phyloP scores from a whole-genome alignment of 1,140 invertebrate species.

The Drosophila subobscura region DNA sequence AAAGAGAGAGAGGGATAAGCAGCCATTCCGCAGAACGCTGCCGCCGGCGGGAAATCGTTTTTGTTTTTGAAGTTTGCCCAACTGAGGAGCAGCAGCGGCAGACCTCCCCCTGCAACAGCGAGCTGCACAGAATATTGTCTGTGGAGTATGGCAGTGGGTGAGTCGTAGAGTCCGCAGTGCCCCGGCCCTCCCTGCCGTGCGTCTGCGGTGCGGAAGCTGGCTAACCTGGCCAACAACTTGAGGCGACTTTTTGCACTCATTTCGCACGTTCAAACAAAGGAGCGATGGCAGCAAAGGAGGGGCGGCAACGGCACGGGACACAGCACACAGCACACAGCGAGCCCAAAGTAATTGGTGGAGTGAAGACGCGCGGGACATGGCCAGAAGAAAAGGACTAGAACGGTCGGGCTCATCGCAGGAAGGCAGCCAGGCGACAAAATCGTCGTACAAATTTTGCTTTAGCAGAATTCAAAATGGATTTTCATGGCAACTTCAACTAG shows the following conservation, averaged over 20 bases:
- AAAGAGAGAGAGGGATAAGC: constrained; percentile 4
- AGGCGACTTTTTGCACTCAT: constrained; percentile 78
- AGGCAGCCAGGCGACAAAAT: constrained; percentile 5
- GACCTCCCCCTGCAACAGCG: too few species aligned
- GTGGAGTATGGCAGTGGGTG: too few species aligned
- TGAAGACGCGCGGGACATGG: constrained; percentile 19
- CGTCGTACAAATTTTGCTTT: too few species aligned
- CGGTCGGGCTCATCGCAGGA: background rate
- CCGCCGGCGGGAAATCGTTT: constrained; percentile 70
- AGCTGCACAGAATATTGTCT: too few species aligned
- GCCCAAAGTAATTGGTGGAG: constrained; percentile 38
- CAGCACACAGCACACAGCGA: constrained; percentile 4
- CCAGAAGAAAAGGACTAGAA: constrained; percentile 24
- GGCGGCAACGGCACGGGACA: background rate
- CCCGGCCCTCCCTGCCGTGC: background rate
- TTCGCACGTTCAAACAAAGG: constrained; percentile 66
- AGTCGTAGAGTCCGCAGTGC: too few species aligned
- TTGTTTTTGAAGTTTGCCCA: constrained; percentile 69
- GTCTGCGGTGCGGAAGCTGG: constrained; percentile 19
- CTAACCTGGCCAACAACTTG: constrained; percentile 60
- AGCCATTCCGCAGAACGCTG: constrained; percentile 28
- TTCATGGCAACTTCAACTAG: too few species aligned
- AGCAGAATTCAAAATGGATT: too few species aligned
- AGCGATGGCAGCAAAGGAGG: background rate
- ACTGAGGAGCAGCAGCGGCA: constrained; percentile 11